Evolutionary conservation across 2,888 invertebrate species (phyloP), one percentile per base, ranked within the genome.

Genomic region (Apodemia mormo): DNA sequence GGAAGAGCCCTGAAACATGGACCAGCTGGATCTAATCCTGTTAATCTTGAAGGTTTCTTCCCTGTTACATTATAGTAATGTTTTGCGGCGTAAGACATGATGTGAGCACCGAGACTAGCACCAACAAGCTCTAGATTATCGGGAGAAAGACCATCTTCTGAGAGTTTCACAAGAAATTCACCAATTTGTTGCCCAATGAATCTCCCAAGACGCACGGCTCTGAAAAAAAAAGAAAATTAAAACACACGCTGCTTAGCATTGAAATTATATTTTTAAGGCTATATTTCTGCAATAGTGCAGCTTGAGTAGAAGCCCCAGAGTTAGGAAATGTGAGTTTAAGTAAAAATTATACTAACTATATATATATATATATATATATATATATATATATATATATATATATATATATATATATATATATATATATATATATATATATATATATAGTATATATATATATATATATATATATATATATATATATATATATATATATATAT

Each of bases 1-100:
- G 84, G 82, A 2, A 93, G 52, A 0, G 81, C 76, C 22, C 92
- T 82, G 68, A 81, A 93, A 71, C 93, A 93, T 0, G 93, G 92
- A 0, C 93, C 93, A 0, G 93, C 89, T 1, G 92, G 92, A 29
- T 93, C 93, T 4, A 93, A 70, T 0, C 90, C 93, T 0, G 91
- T 91, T 9, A 93, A 14, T 72, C 90, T 82, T 0, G 82, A 78
- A 1, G 86, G 84, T 72, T 90, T 91, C 68, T 79, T 82, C 0
- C 92, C 92, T 0, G 90, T 91, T 0, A 71, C 72, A 1, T 82
- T 71, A 73, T 82, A 87, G 84, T 86, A 91, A 77, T 86, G 82
- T 76, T 88, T 89, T 0, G 91, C 87, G 0, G 90, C 89, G 69
- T 84, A 84, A 0, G 83, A 75, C 0, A 79, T 80, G 3, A 88